Percentiles rank a stretch among this genome's conserved stretches.
Conservation (phyloP, 2,888 invertebrate species). For the Tenthredo notha region DNA sequence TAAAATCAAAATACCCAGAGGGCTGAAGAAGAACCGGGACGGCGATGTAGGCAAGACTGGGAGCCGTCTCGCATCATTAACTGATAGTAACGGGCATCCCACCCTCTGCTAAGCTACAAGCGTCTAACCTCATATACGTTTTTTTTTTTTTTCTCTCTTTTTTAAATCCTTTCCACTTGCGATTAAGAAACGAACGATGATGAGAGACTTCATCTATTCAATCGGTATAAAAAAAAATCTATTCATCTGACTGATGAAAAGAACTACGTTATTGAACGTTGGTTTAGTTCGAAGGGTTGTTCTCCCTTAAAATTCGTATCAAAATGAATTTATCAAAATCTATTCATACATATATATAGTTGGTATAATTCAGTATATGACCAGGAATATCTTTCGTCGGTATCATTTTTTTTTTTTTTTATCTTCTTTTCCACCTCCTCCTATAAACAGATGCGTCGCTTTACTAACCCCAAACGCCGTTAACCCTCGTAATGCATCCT, state of each 20-base stretch:
- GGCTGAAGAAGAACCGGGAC: slow-evolving; percentile 1
- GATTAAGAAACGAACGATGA: background rate
- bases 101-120: background rate
- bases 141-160: too few species aligned
- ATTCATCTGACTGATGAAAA: background rate
- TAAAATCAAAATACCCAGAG: slow-evolving; percentile 56
- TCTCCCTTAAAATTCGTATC: background rate
- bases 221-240: background rate
- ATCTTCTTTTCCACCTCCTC: background rate
- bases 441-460: background rate
- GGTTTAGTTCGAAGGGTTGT: background rate
- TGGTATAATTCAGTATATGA: background rate
- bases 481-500: slow-evolving; percentile 39
- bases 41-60: slow-evolving; percentile 30
- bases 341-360: background rate
- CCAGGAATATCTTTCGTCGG: background rate
- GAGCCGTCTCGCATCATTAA: slow-evolving; percentile 47
- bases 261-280: background rate
- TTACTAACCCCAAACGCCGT: slow-evolving; percentile 17
- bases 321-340: background rate
- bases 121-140: background rate
- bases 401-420: background rate
- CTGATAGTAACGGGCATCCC: slow-evolving; percentile 39
- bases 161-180: background rate
- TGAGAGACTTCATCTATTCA: background rate